Evolutionary conservation across 2,797 vertebrate species (phyloP), one percentile per base, ranked within the genome.

Genomic region (Sebastes minor): DNA sequence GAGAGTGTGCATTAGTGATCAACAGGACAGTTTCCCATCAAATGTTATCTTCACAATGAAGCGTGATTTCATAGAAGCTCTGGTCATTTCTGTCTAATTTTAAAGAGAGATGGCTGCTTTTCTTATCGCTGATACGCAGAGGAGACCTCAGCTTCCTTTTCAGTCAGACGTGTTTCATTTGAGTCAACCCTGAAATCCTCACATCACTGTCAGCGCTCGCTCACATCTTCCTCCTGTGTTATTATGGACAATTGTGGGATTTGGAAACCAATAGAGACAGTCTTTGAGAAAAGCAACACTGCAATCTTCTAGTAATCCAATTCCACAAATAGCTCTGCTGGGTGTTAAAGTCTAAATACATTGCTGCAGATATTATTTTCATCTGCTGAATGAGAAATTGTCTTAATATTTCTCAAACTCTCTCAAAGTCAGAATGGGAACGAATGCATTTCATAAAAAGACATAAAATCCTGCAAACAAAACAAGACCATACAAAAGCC

Each of bases 241-340:
- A 81, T 84, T 80, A 74, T 18, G 8, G 49, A 75, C 74, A 74
- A 81, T 60, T 73, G 72, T 61, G 49, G 77, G 72, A 76, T 33
- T 65, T 73, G 32, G 33, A 65, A 70, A 32, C 61, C 38, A 32
- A 69, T 4, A 38, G 71, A 83, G 38, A 71, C 33, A 1, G 8
- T 33, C 12, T 64, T 56, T 67, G 18, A 68, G 22, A 76, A 73
- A 71, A 79, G 70, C 74, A 76, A 35, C 71, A 30, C 38, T 56
- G 74, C 67, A 90, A 62, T 85, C 72, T 73, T 71, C 67, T 25
- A 14, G 62, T 81, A 74, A 86, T 88, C 35, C 27, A 53, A 69
- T 83, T 80, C 23, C 23, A 60, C 52, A 60, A 60, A 68, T 28
- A 83, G 59, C 30, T 74, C 69, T 69, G 55, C 42, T 23, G 70